Base-by-base conservation (phyloP, 2,797 vertebrate genomes). In the Neoniphon sammara region DNA sequence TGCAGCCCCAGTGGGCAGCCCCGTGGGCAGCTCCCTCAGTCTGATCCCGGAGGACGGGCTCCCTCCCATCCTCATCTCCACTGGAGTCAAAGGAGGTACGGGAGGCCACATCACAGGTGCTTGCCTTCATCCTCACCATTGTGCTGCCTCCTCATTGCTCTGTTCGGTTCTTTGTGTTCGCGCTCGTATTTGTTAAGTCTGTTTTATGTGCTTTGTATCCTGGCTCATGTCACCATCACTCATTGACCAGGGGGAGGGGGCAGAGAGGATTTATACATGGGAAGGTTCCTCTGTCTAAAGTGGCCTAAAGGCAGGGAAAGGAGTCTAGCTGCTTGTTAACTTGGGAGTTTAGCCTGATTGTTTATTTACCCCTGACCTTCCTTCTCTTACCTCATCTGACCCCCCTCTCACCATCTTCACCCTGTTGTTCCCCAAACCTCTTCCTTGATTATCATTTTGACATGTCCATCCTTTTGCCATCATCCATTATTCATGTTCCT, bases 11-110 rank as follows among this genome's bases (percentile, higher is more conserved):
- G 94, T 95, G 77, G 96, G 96, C 90, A 97, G 96, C 92, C 96
- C 97, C 15, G 95, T 98, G 90, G 97, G 97, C 92, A 98, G 96
- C 86, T 96, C 97, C 65, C 93, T 99, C 93, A 99, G 98, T 76
- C 95, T 99, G 77, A 98, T 99, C 91, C 98, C 98, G 77, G 96
- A 98, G 93, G 96, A 99, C 85, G 98, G 98, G 47, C 98, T 99
- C 91, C 98, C 98, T 94, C 98, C 98, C 90, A 99, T 99, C 91
- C 97, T 99, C 89, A 99, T 99, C 92, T 99, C 98, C 91, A 98
- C 97, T 18, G 97, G 97, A 86, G 95, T 99, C 86, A 99, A 99
- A 97, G 97, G 97, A 98, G 98, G 98, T 98, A 95, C 93, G 95
- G 92, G 85, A 91, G 91, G 93, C 91, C 91, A 94, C 91, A 89